Conservation (phyloP, 2,888 invertebrate genomes). For the Athalia cordata region DNA sequence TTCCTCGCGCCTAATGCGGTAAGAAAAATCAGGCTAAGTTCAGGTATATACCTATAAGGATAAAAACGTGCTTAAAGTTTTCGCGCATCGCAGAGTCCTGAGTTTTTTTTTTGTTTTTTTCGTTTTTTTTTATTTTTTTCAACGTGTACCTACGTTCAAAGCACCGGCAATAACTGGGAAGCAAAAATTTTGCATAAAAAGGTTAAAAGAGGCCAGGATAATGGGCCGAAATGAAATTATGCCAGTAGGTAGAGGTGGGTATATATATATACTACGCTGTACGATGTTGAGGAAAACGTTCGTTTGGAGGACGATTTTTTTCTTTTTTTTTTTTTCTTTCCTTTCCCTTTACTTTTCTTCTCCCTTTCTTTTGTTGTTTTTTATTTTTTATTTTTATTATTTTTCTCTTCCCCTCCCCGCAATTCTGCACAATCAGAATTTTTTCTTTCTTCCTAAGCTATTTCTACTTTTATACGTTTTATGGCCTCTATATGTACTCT, state of each 20-base stretch:
- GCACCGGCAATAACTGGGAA: conserved; percentile 12
- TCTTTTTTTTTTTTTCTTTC: background rate
- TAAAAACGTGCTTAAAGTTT: background rate
- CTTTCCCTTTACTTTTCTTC: background rate
- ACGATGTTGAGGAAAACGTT: too few species aligned
- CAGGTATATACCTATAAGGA: too few species aligned
- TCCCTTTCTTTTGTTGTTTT: background rate
- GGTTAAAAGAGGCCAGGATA: conserved; percentile 21
- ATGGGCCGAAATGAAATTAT: conserved; percentile 39
- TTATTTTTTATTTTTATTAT: background rate
- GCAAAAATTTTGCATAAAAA: conserved; percentile 36
- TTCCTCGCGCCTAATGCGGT: too few species aligned
- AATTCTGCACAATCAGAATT: background rate
- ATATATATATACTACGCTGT: too few species aligned
- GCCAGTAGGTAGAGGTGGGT: background rate
- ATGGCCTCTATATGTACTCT: too few species aligned
- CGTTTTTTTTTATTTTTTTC: conserved; percentile 11
- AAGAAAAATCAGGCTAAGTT: too few species aligned
- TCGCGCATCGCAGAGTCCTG: background rate
- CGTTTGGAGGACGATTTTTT: too few species aligned
- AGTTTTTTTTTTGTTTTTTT: background rate
- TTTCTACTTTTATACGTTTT: background rate
- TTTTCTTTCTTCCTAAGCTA: background rate
- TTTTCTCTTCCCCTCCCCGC: background rate
- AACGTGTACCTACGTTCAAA: conserved; percentile 2